A percentile compares a stretch with the other conserved stretches of the same genome.
phyloP scores from a whole-genome alignment of 2,888 invertebrate species.

The Molanna angustata region DNA sequence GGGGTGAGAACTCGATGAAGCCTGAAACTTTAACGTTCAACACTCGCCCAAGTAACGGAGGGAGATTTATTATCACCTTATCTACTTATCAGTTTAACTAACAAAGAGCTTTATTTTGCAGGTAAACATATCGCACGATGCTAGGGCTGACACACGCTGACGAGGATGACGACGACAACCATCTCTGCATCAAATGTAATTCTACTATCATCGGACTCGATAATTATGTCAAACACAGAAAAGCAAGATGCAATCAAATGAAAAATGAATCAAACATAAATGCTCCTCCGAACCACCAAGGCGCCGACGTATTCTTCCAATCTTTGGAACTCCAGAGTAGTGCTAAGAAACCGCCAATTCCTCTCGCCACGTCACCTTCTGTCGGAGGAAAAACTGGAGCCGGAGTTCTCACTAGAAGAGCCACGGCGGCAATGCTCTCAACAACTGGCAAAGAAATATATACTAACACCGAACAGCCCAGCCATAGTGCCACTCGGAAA shows the following conservation, averaged over 20 bases:
- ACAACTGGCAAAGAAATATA: constrained; percentile 14
- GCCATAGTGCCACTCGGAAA: constrained; percentile 35
- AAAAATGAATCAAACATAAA: constrained; percentile 40
- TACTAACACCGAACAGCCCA: neutral
- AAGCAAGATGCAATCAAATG: constrained; percentile 60
- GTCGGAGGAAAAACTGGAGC: constrained; percentile 39
- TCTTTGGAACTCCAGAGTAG: constrained; percentile 78
- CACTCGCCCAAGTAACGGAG: constrained; percentile 24
- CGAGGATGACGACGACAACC: constrained; percentile 78
- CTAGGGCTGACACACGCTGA: constrained; percentile 47
- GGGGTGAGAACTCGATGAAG: constrained; percentile 28
- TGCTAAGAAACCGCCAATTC: constrained; percentile 56
- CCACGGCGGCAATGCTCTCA: constrained; percentile 43
- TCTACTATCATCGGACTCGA: constrained; percentile 79
- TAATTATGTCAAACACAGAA: constrained; percentile 82
- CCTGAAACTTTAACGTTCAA: constrained; percentile 30
- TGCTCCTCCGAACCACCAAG: constrained; percentile 59
- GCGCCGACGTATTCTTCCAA: constrained; percentile 84
- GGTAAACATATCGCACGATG: constrained; percentile 40
- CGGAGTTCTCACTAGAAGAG: constrained; percentile 47
- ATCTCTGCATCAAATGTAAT: constrained; percentile 86
- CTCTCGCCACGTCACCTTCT: constrained; percentile 49
- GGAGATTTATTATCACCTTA: constrained; percentile 34
- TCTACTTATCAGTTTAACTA: constrained; percentile 31
- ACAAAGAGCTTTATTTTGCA: constrained; percentile 27